Conservation (phyloP, 2,113 vertebrate genomes). For the Strix aluco region DNA sequence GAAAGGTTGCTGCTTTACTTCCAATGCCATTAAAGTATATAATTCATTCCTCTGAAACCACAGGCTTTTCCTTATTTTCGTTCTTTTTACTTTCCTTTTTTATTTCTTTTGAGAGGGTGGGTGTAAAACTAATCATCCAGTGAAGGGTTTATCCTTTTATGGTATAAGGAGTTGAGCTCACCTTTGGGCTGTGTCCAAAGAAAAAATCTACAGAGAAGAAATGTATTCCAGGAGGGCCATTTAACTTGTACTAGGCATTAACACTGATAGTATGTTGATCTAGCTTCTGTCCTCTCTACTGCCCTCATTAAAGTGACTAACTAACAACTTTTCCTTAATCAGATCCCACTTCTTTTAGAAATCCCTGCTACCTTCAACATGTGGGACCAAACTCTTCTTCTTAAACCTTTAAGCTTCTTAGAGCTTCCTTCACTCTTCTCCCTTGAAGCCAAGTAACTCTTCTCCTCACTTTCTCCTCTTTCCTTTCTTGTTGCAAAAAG, state of each 20-base stretch:
- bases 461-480: background rate
- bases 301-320: background rate
- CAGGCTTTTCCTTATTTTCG: background rate
- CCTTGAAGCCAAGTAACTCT: background rate
- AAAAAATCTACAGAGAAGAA: background rate
- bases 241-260: constrained; percentile 7
- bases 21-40: background rate
- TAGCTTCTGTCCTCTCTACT: constrained; percentile 19
- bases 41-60: background rate
- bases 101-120: background rate
- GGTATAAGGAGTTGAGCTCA: constrained; percentile 1
- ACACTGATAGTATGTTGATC: background rate
- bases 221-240: background rate
- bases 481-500: background rate
- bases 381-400: background rate
- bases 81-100: background rate
- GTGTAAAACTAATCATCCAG: background rate
- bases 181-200: constrained; percentile 38
- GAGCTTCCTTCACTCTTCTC: background rate
- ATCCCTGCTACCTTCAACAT: background rate
- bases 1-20: background rate
- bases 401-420: background rate
- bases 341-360: background rate
- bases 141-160: constrained; percentile 25
- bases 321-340: background rate